Evolutionary conservation across 35 echinoderm and acorn worm species (phyloP).

Genomic region (Lytechinus pictus): DNA sequence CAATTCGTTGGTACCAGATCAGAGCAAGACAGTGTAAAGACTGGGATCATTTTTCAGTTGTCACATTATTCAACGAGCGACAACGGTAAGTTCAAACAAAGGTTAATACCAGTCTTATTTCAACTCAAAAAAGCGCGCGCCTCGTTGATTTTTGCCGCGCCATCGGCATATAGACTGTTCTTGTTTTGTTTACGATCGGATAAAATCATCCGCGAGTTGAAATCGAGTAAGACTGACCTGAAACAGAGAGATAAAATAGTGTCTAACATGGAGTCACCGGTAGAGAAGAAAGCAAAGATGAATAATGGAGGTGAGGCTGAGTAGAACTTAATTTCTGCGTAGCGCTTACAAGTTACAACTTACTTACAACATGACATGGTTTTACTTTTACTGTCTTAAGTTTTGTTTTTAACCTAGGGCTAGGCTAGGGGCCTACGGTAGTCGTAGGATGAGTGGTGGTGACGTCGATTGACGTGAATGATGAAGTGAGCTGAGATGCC

Average conservation of each 20-base stretch:
- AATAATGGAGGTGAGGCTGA: neutral
- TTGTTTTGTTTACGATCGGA: neutral
- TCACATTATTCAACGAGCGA: neutral
- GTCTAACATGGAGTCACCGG: neutral
- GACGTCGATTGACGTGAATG: too few species aligned
- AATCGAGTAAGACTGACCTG: neutral
- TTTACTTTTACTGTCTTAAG: too few species aligned
- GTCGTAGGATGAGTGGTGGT: too few species aligned
- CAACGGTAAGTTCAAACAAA: neutral
- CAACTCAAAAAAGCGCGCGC: neutral
- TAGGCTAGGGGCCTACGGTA: too few species aligned
- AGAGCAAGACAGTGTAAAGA: neutral
- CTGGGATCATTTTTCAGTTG: neutral
- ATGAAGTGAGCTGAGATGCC: too few species aligned
- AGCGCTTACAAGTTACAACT: too few species aligned
- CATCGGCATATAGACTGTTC: too few species aligned
- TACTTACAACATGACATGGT: too few species aligned
- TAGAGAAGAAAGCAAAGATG: conserved; percentile 1
- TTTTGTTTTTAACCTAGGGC: too few species aligned
- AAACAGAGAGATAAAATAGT: neutral
- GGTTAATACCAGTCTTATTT: neutral
- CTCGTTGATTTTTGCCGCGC: neutral
- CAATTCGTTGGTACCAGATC: too few species aligned
- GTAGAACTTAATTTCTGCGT: too few species aligned
- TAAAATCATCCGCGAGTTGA: neutral